Evolutionary conservation across 2,888 invertebrate genomes (phyloP).

Genomic region (Cyaniris semiargus): DNA sequence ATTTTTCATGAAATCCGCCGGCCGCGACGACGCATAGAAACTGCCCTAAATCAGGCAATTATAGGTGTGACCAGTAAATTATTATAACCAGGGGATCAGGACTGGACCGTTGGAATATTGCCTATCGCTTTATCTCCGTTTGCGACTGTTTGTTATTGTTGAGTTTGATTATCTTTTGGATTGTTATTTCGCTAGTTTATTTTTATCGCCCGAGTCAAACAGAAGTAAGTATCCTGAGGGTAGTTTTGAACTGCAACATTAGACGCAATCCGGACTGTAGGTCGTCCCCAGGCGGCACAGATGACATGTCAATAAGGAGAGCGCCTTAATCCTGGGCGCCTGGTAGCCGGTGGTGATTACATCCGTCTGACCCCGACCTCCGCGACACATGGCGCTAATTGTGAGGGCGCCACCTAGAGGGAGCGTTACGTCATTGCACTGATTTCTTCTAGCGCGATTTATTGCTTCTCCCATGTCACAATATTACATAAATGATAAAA

Average conservation of each 20-base stretch:
- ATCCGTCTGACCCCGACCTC: constrained; percentile 61
- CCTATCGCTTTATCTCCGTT: constrained; percentile 36
- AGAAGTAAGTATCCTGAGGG: neutral
- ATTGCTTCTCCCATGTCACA: constrained; percentile 11
- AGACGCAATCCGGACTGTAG: neutral
- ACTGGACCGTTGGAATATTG: constrained; percentile 46
- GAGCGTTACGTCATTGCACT: constrained; percentile 1
- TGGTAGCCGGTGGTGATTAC: constrained; percentile 72
- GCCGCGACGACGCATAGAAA: constrained; percentile 71
- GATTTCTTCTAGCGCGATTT: neutral
- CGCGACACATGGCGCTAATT: constrained; percentile 71
- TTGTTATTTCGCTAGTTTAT: neutral
- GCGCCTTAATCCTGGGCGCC: constrained; percentile 67
- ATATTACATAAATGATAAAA: neutral
- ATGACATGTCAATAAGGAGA: constrained; percentile 66
- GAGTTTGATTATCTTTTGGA: constrained; percentile 1
- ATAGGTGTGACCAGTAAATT: constrained; percentile 74
- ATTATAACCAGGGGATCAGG: constrained; percentile 71
- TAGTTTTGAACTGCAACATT: neutral
- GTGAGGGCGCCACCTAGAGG: constrained; percentile 54
- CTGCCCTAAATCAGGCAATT: constrained; percentile 77
- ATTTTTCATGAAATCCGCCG: constrained; percentile 75
- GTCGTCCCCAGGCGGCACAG: constrained; percentile 46
- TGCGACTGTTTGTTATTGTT: constrained; percentile 10
- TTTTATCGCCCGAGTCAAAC: neutral